These are phyloP conservation scores for Podotricha telesiphe DNA, from an alignment of 2,888 invertebrate genomes.

Conservation along the genomic window DNA sequence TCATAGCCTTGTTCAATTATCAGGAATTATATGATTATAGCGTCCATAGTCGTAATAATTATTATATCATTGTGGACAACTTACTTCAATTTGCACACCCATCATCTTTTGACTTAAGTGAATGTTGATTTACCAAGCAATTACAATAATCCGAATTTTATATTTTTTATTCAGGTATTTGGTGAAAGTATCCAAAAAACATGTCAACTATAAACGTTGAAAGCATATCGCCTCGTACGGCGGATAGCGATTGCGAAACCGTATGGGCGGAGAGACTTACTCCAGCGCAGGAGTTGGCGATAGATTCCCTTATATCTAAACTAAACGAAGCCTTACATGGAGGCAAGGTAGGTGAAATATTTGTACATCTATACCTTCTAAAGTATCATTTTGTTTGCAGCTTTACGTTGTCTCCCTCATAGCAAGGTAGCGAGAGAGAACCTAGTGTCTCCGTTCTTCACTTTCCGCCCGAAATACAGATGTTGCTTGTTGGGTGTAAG, in stretches of 20 bases:
- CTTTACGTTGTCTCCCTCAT: too few relatives aligned
- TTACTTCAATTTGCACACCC: not conserved
- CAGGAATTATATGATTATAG: too few relatives aligned
- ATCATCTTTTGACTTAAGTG: not conserved
- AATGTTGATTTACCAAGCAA: not conserved
- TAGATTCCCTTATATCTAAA: conserved; percentile 75
- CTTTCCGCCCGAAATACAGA: too few relatives aligned
- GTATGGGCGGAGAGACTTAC: conserved; percentile 58
- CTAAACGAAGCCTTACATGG: conserved; percentile 72
- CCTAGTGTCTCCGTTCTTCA: too few relatives aligned
- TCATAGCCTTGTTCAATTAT: too few relatives aligned
- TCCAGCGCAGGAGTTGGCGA: conserved; percentile 77
- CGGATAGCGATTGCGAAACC: conserved; percentile 41
- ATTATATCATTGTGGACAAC: not conserved
- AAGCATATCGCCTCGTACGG: conserved; percentile 34
- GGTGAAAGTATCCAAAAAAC: conserved; percentile 58
- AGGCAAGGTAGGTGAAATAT: conserved; percentile 67
- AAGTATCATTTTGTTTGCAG: too few relatives aligned
- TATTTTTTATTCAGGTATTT: conserved; percentile 61
- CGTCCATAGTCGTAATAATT: too few relatives aligned
- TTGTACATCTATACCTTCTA: too few relatives aligned
- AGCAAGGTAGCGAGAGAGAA: too few relatives aligned
- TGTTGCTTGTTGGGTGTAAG: too few relatives aligned
- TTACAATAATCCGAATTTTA: not conserved
- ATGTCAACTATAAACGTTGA: conserved; percentile 41